Evolutionary conservation across 2,888 invertebrate genomes (phyloP), one percentile per base, ranked within the genome.

Genomic region (Candidula unifasciata): DNA sequence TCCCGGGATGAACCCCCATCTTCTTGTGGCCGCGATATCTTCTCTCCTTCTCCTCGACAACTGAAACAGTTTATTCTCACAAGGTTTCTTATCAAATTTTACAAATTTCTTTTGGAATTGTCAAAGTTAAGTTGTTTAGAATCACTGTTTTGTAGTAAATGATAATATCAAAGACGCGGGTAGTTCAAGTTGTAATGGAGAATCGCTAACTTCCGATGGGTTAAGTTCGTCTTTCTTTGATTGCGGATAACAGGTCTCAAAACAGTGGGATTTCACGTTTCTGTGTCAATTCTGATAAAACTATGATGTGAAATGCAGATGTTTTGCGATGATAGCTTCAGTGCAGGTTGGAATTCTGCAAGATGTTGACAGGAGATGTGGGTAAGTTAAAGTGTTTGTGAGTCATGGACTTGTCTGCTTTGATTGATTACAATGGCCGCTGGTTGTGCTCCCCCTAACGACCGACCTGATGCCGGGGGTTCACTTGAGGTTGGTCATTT

Each of bases 281-380:
- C 21, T 60, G 60, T 60, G 10, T 60, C 5, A 24, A 18, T 60
- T 60, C n/a, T 78, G 10, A 30, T 54, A 21, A 80, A 73, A 57
- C 35, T 35, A 5, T 71, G 69, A 54, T 18, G 54, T 33, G 35
- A 37, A 81, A 73, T 74, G 74, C 74, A 82, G 30, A 64, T 60
- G 82, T 35, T 74, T 16, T 33, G 64, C 74, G 74, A 82, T 82
- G 64, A 73, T 73, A 64, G 44, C 82, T 27, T 35, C 82, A 64
- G 64, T 73, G 18, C 82, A 82, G 64, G 73, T 60, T 27, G 44
- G 60, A 37, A 82, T 82, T 73, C 60, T 82, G 60, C 82, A 64
- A 27, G 82, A 82, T 30, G 73, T 74, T 74, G 82, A 82, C 10
- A 71, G 44, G 57, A 73, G 64, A 27, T 44, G 35, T 44, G 74